phyloP scores from a whole-genome alignment of 1,140 invertebrate species.

The Monomorium pharaonis region DNA sequence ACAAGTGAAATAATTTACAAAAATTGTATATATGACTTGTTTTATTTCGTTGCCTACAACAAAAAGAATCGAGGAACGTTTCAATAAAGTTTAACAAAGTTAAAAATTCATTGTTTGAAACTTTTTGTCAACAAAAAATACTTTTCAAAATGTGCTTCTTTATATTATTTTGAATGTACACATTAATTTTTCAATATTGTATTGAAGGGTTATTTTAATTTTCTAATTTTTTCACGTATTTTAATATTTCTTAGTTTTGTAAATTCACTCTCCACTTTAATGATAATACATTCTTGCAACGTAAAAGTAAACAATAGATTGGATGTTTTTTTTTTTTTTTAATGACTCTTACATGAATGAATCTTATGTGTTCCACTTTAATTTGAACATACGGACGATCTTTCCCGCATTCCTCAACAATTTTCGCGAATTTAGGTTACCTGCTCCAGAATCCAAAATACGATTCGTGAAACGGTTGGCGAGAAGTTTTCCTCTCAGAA shows the following conservation, averaged over 20 bases:
- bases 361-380: neutral
- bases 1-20: neutral
- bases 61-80: neutral
- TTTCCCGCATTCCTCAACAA: neutral
- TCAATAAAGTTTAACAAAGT: constrained; percentile 6
- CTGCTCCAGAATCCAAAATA: neutral
- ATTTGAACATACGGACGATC: neutral
- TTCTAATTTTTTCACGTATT: neutral
- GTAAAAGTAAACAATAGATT: neutral
- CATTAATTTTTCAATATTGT: neutral
- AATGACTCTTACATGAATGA: neutral
- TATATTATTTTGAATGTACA: neutral
- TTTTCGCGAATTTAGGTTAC: neutral
- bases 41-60: neutral
- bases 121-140: neutral
- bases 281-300: neutral
- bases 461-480: neutral
- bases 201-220: neutral
- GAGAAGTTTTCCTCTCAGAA: neutral
- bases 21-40: neutral
- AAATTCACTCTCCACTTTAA: neutral
- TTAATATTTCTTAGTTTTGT: neutral
- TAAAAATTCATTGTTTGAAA: neutral
- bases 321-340: no score
- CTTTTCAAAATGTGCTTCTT: neutral